Conservation (phyloP, 2,113 vertebrate species). For the Echinops telfairi region DNA sequence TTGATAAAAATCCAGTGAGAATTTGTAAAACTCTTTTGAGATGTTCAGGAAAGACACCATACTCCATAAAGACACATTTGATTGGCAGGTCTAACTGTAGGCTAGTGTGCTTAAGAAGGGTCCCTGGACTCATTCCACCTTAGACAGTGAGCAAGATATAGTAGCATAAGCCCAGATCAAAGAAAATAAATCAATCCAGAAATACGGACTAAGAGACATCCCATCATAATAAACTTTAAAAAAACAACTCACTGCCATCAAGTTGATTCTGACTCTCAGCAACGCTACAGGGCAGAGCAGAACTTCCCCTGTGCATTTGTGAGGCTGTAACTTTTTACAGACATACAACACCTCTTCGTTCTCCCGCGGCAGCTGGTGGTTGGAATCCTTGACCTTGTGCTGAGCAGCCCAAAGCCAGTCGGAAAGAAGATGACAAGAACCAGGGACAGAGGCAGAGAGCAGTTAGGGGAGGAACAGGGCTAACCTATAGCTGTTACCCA, state of each 20-base stretch:
- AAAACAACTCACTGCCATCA: neutral
- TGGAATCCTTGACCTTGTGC: no score
- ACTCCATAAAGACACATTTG: neutral
- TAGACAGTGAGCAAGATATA: neutral
- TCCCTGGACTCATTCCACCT: neutral
- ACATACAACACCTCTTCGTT: no score
- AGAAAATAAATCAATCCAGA: slow-evolving; percentile 44
- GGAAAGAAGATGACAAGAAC: neutral
- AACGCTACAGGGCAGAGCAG: no score
- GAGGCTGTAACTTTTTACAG: neutral
- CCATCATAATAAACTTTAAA: neutral
- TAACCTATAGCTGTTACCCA: neutral
- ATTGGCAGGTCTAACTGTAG: neutral
- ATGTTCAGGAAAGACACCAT: neutral
- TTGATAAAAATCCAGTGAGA: neutral
- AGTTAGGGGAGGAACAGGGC: neutral
- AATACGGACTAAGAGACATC: neutral
- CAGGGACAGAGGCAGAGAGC: neutral
- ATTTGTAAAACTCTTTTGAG: slow-evolving; percentile 21
- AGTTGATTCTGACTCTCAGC: no score
- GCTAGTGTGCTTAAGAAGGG: neutral
- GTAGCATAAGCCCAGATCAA: neutral
- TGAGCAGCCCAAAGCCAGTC: no score
- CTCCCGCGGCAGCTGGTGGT: no score
- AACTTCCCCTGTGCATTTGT: no score